phyloP scores from a whole-genome alignment of 2,888 invertebrate genomes.

The Cryptophagus acutangulus region DNA sequence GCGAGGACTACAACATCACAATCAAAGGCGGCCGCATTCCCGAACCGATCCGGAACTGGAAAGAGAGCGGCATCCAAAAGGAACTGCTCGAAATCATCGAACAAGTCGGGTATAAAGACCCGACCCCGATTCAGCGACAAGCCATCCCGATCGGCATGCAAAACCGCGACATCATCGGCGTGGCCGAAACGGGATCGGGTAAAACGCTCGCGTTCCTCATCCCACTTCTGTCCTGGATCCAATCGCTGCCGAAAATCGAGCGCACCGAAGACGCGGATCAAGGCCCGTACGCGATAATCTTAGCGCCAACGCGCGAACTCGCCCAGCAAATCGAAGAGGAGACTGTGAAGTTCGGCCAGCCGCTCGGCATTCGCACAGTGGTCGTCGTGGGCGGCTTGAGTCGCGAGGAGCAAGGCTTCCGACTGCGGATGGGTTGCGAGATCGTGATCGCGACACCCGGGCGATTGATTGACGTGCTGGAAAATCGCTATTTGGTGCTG shows the following conservation, averaged over 20 bases:
- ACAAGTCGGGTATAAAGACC: constrained; percentile 93
- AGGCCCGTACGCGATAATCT: constrained; percentile 97
- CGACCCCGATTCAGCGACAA: constrained; percentile 98
- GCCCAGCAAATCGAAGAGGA: constrained; percentile 99
- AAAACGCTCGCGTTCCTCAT: constrained; percentile 98
- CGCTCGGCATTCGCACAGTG: constrained; percentile 85
- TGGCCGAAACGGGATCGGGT: constrained; percentile 95
- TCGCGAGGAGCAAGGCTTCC: constrained; percentile 97
- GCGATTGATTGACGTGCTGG: constrained; percentile 96
- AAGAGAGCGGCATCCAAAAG: constrained; percentile 83
- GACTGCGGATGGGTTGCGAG: constrained; percentile 94
- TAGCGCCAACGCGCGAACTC: constrained; percentile 98
- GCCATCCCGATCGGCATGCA: constrained; percentile 97
- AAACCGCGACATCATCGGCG: constrained; percentile 96
- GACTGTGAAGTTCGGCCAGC: constrained; percentile 93
- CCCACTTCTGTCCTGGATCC: constrained; percentile 96
- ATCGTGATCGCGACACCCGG: constrained; percentile 99
- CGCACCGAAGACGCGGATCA: constrained; percentile 85
- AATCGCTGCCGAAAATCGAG: constrained; percentile 93
- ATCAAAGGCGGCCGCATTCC: constrained; percentile 97
- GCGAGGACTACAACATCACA: constrained; percentile 98
- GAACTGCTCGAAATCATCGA: constrained; percentile 93
- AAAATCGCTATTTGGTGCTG: constrained; percentile 89
- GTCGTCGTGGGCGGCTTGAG: constrained; percentile 98
- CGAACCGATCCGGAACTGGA: constrained; percentile 93